A percentile compares a stretch with the other conserved stretches of the same genome.
phyloP scores from a whole-genome alignment of 2,113 vertebrate genomes.

The Phodopus roborovskii region DNA sequence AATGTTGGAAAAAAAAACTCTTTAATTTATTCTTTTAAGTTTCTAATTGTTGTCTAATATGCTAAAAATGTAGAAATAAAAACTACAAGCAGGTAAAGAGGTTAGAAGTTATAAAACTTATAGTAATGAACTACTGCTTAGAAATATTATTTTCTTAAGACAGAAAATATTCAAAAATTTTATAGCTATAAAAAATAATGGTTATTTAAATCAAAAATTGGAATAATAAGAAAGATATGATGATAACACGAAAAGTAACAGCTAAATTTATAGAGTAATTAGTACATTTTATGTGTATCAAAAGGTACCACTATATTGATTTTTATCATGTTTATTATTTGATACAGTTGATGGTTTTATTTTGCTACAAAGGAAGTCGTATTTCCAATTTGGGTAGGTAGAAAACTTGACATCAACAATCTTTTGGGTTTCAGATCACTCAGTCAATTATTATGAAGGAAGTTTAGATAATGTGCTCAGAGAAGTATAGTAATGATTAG shows the following conservation, averaged over 20 bases:
- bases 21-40: neutral
- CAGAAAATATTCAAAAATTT: constrained; percentile 41
- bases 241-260: neutral
- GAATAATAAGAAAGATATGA: neutral
- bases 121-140: constrained; percentile 47
- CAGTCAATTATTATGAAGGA: neutral
- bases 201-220: neutral
- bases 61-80: neutral
- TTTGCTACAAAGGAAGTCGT: neutral
- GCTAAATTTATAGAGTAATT: neutral
- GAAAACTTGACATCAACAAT: neutral
- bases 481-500: neutral
- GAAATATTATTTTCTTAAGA: constrained; percentile 50
- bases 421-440: neutral
- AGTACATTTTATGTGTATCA: neutral
- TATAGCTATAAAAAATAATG: neutral
- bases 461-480: neutral
- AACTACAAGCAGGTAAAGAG: neutral
- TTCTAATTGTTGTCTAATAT: neutral
- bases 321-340: neutral
- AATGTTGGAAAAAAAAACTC: constrained; percentile 37
- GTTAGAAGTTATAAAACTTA: constrained; percentile 65
- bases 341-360: neutral
- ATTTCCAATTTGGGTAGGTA: neutral
- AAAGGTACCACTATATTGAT: neutral